Base-by-base conservation (phyloP, 2,113 vertebrate species). In the Falco punctatus region DNA sequence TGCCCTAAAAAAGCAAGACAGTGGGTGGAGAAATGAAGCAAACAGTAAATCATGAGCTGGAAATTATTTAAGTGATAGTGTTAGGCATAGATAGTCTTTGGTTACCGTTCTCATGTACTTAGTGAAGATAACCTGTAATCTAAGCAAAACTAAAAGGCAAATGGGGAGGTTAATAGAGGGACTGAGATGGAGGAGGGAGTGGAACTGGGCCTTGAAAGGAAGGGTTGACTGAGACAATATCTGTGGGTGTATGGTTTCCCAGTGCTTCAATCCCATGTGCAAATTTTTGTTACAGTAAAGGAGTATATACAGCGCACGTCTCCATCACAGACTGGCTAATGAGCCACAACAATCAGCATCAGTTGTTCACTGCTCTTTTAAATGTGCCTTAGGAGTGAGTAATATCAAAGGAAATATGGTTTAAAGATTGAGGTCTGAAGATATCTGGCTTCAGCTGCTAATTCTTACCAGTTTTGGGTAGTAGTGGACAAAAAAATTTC, bases 21-120 rank as follows among this genome's bases (percentile, higher is more conserved):
- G 74, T 82, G 88, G 90, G 82, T 94, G 55, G 67, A 83, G 67
- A 88, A 95, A 23, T 74, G 64, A 96, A 95, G 67, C 49, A 91
- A 96, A 72, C 49, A 90, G 64, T 92, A 95, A 93, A 83, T 93
- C 54, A 78, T 88, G 66, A 90, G 48, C 82, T 92, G 81, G 55
- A 88, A 95, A 74, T 93, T 52, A 51, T 74, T 49, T 80, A 55
- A 95, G 70, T 81, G 70, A 66, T 94, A 94, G 27, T 40, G 46
- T 88, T 83, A 77, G 71, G 49, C 74, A 72, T 32, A 80, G 66
- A 23, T 24, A 55, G 67, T 59, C 64, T 96, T 88, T 82, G 69
- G 79, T 94, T 93, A 80, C 74, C 78, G 85, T 92, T 94, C 93
- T 77, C 88, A 62, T 81, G 40, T 88, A 58, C 58, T 86, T 78